These are phyloP conservation scores for Tenthredo distinguenda DNA, from an alignment of 2,888 invertebrate genomes.

Conservation along the genomic window DNA sequence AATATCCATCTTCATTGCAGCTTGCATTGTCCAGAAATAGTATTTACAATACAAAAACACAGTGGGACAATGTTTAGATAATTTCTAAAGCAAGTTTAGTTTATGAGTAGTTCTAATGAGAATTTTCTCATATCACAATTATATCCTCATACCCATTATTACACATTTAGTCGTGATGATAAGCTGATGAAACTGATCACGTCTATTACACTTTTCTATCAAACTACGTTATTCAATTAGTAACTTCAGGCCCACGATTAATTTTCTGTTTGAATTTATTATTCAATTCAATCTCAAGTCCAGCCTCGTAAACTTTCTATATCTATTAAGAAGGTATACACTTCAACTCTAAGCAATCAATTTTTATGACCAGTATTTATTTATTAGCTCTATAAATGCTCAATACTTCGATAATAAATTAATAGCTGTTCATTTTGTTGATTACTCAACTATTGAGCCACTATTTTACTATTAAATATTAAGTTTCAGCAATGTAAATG, in stretches of 20 bases:
- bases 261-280: background rate
- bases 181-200: conserved; percentile 16
- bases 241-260: background rate
- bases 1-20: conserved; percentile 51
- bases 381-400: background rate
- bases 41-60: background rate
- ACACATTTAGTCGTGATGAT: conserved; percentile 10
- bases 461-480: background rate
- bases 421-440: background rate
- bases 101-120: conserved; percentile 13
- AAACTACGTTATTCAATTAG: conserved; percentile 1
- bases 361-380: conserved; percentile 7
- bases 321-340: background rate
- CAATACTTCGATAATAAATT: background rate
- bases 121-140: conserved; percentile 14
- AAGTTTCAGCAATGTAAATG: background rate
- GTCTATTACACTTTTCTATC: background rate
- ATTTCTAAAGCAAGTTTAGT: conserved; percentile 29
- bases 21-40: conserved; percentile 36
- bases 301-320: background rate
- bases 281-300: background rate
- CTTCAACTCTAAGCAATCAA: background rate
- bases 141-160: conserved; percentile 35
- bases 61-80: conserved; percentile 3
- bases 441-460: background rate